Evolutionary conservation across 2,113 vertebrate genomes (phyloP), one percentile per base, ranked within the genome.

Genomic region (Laticauda laticaudata): DNA sequence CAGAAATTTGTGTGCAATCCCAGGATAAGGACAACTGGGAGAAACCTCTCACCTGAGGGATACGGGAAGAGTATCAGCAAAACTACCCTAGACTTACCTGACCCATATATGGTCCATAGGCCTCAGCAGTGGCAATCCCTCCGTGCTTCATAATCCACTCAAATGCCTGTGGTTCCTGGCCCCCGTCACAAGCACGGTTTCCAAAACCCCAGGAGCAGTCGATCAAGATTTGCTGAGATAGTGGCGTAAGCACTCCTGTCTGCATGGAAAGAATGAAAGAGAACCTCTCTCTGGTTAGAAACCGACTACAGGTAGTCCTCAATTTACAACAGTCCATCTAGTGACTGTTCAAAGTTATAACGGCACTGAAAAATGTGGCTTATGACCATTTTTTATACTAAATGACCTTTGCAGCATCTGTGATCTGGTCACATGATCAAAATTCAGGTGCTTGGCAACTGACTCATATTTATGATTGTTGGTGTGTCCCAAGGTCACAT

Each of bases 101-200:
- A 89, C 98, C 98, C 96, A 97, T 95, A 89, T 97, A 98, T 12
- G 97, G 92, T 29, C 98, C 97, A 2, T 97, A 98, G 23, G 95
- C 97, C 43, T 97, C 98, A 0, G 93, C 96, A 0, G 96, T 97
- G 51, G 97, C 96, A 54, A 98, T 98, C 94, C 98, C 97, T 8
- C 98, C 97, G 14, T 98, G 97, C 90, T 97, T 98, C 97, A 98
- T 98, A 85, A 98, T 97, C 97, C 97, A 98, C 95, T 98, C 97
- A 34, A 96, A 98, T 0, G 94, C 97, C 85, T 98, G 94, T 97
- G 97, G 98, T 93, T 98, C 97, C 94, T 98, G 97, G 2, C 97
- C 96, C 14, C 98, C 97, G 4, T 98, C 98, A 91, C 97, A 98
- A 86, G 96, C 97, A 24, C 97, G 97, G 59, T 98, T 98, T 34